Evolutionary conservation across 2,888 invertebrate species (phyloP).

Genomic region (Harpalus rubripes): DNA sequence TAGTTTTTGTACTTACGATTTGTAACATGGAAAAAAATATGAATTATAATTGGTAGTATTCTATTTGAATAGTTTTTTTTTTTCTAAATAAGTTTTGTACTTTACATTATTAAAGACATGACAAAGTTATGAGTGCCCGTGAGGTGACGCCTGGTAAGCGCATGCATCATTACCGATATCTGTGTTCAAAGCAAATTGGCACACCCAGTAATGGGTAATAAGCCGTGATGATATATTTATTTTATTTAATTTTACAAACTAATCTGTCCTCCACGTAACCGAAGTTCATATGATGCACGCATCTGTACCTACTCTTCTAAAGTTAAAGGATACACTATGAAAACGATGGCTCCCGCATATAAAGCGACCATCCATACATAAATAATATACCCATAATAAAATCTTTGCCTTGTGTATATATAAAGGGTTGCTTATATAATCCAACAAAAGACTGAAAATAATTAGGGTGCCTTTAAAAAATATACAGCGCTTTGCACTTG

Average conservation of each 20-base stretch:
- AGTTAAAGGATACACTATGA: constrained; percentile 4
- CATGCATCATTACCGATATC: no score
- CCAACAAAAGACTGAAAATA: constrained; percentile 74
- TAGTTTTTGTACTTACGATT: background rate
- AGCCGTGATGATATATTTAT: no score
- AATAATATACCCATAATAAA: constrained; percentile 77
- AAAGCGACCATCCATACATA: constrained; percentile 75
- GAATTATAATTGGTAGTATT: background rate
- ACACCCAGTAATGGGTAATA: no score
- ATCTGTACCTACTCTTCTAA: background rate
- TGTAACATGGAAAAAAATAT: background rate
- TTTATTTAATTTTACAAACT: no score
- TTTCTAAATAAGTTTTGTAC: no score
- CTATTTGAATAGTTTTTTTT: background rate
- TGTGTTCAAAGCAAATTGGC: no score
- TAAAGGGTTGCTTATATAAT: constrained; percentile 76
- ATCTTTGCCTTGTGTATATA: constrained; percentile 75
- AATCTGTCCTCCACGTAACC: background rate
- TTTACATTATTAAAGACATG: background rate
- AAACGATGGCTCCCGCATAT: constrained; percentile 69
- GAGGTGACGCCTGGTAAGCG: no score
- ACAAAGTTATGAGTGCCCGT: no score
- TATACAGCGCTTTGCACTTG: constrained; percentile 73
- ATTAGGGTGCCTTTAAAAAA: constrained; percentile 72
- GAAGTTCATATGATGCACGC: background rate